Evolutionary conservation across 1,140 invertebrate genomes (phyloP), one percentile per base, ranked within the genome.

Genomic region (Diabrotica virgifera): DNA sequence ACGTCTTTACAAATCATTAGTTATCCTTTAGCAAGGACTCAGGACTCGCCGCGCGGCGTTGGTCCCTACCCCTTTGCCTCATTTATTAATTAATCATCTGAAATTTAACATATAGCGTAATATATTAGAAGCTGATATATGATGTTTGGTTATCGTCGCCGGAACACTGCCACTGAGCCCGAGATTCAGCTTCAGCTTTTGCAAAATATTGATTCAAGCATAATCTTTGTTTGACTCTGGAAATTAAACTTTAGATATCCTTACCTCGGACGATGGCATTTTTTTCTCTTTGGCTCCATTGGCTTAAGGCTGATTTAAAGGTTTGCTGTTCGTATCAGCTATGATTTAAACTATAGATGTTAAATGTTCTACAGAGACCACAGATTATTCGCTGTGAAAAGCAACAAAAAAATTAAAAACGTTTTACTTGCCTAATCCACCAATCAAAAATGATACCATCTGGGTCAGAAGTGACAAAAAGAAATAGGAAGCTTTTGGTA

Each of bases 1-100:
- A 63, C 67, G 67, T 69, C 67, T 69, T 69, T 69, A 69, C 67
- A 69, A 69, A 69, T 69, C 67, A 69, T 69, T 69, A 69, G 67
- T 69, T 69, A 69, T 69, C 67, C 67, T 69, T 69, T 69, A 65
- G 67, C 60, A 59, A 66, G 59, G 67, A 68, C 63, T 65, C 59
- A 66, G 59, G 67, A 68, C 63, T 65, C 59, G 63, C 51, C 51
- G 40, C 51, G 40, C 50, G 52, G 35, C 24, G 63, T 55, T 46
- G 52, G 62, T 59, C 56, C 56, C 67, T 59, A 55, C 59, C 67
- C 56, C 64, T 62, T 60, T 56, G 40, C 60, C 56, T 59, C 67
- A 58, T 56, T 53, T 58, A 64, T 69, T 66, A 69, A 69, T 69
- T 69, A 69, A 69, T 69, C 67, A 69, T 66, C 67, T 46, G 52